Conservation (phyloP, 2,113 vertebrate genomes). For the Lepus americanus region DNA sequence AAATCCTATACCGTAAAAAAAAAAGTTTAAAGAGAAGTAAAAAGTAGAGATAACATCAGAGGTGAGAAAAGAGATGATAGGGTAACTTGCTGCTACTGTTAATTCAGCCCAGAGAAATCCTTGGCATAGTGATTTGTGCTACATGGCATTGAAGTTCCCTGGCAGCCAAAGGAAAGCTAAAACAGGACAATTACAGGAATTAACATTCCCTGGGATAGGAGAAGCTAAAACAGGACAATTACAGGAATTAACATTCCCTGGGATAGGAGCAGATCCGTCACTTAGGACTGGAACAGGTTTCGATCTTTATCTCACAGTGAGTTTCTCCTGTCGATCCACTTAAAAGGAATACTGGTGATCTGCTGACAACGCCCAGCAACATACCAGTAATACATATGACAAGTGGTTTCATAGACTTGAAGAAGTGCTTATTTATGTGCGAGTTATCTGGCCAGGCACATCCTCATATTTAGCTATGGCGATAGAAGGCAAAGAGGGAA, state of each 20-base stretch:
- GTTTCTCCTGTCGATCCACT: neutral
- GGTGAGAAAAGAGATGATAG: fast-evolving
- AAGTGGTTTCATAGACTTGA: neutral
- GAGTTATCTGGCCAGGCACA: neutral
- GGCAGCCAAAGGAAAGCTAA: neutral
- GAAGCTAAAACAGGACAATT: neutral
- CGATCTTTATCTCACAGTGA: neutral
- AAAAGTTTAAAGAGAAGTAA: neutral
- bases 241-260: neutral
- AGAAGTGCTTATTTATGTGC: neutral
- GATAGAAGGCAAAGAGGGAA: neutral
- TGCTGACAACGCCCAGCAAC: too few species aligned
- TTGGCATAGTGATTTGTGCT: fast-evolving
- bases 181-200: neutral
- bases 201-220: neutral
- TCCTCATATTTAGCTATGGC: neutral
- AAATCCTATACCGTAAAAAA: neutral
- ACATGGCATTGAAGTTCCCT: neutral
- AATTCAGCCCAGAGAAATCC: neutral
- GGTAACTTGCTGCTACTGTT: fast-evolving
- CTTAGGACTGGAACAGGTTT: neutral
- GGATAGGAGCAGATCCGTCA: neutral
- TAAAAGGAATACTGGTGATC: neutral
- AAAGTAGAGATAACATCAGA: neutral
- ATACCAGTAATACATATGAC: too few species aligned